Evolutionary conservation across 2,113 vertebrate genomes (phyloP).

Genomic region (Calidris pygmaea): DNA sequence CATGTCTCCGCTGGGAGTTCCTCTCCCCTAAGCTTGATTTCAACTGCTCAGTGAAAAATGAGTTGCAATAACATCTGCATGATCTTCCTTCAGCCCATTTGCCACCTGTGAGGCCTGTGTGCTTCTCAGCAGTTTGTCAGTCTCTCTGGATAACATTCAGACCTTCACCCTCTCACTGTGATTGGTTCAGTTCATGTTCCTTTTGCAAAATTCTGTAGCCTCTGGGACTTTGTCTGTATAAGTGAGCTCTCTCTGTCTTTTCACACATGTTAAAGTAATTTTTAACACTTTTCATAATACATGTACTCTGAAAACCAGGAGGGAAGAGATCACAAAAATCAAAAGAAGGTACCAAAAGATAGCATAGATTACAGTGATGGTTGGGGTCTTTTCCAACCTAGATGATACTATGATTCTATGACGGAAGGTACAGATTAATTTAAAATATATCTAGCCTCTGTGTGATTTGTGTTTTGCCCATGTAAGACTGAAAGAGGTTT

Average conservation of each 20-base stretch:
- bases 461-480: neutral
- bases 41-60: neutral
- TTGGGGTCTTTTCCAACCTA: too few relatives aligned
- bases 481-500: neutral
- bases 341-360: neutral
- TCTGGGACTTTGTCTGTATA: neutral
- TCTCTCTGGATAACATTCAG: neutral
- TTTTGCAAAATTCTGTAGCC: neutral
- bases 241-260: neutral
- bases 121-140: neutral
- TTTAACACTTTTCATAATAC: neutral
- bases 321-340: too few relatives aligned
- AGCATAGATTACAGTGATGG: neutral
- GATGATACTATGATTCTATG: too few relatives aligned
- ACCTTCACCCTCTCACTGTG: neutral
- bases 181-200: neutral
- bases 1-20: neutral
- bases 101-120: neutral
- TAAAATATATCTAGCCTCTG: neutral
- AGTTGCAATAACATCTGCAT: neutral
- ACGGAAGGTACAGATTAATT: accelerated
- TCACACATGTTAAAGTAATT: neutral
- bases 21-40: neutral
- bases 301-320: neutral
- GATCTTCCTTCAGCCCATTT: neutral